Evolutionary conservation across 2,888 invertebrate species (phyloP).

Genomic region (Unio delphinus): DNA sequence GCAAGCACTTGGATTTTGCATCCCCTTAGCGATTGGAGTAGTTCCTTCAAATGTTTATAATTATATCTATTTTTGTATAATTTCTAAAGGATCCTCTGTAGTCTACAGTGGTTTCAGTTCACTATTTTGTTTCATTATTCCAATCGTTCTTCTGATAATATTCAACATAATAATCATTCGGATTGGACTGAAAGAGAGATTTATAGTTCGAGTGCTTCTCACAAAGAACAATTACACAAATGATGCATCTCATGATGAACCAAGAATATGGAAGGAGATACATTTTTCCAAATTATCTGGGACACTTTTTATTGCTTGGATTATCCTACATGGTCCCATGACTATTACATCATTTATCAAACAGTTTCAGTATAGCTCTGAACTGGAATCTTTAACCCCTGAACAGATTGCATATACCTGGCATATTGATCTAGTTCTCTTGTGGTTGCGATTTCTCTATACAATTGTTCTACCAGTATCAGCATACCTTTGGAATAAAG

Average conservation of each 20-base stretch:
- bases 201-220: constrained; percentile 30
- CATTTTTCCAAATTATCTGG: constrained; percentile 47
- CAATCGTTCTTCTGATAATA: constrained; percentile 43
- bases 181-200: constrained; percentile 39
- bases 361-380: constrained; percentile 42
- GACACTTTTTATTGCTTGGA: constrained; percentile 53
- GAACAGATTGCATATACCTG: constrained; percentile 47
- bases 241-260: constrained; percentile 26
- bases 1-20: constrained; percentile 54
- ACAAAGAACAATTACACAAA: constrained; percentile 48
- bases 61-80: constrained; percentile 54
- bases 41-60: constrained; percentile 43
- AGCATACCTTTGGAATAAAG: constrained; percentile 57
- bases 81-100: constrained; percentile 45
- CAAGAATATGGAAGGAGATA: constrained; percentile 44
- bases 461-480: constrained; percentile 55
- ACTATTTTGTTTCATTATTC: constrained; percentile 52
- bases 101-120: constrained; percentile 45
- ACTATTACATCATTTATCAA: constrained; percentile 44
- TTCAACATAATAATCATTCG: constrained; percentile 50
- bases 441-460: constrained; percentile 63
- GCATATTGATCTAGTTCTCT: constrained; percentile 55
- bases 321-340: constrained; percentile 57
- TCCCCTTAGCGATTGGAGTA: constrained; percentile 50
- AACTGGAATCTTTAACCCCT: constrained; percentile 18